Evolutionary conservation across 1,140 invertebrate genomes (phyloP), one percentile per base, ranked within the genome.

Genomic region (Listronotus bonariensis): DNA sequence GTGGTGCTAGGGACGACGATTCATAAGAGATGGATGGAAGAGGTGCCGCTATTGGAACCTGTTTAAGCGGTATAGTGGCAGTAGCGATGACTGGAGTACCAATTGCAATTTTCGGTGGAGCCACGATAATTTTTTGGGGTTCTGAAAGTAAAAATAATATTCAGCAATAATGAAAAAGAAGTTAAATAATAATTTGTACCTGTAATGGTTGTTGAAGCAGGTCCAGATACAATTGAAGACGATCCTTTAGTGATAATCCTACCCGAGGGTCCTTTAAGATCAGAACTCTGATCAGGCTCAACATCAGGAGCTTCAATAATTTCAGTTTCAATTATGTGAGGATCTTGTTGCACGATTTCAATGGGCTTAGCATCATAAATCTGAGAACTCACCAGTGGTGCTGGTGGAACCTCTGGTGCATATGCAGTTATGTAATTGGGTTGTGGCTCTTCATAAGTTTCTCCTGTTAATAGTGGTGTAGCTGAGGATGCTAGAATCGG

Each of bases 151-250:
- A 48, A 45, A 53, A 43, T 7, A 12, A 43, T 43, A 5, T 14
- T 6, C 12, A 6, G 1, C 32, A 54, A n/a, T 54, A 54, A 34
- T n/a, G 6, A 55, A 55, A 26, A 12, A 11, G 36, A 34, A 9
- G 4, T 31, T 38, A n/a, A 11, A 56, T 20, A n/a, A 53, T 4
- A 34, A 4, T 34, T 46, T 7, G 48, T 66, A 72, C 74, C 70
- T 65, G 73, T 69, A 40, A 76, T 72, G 26, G 74, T 76, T 9
- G 72, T 76, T 20, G 74, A 76, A 40, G 74, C 70, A 38, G 74
- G 74, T 7, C 74, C 74, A 53, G 74, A 70, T 8, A 76, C 56
- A 18, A 76, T 68, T 9, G 72, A 73, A 52, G 69, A 54, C 1
- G 72, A 74, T 20, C 74, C 74, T 52, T 70, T 68, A 0, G 72